Evolutionary conservation across 1,140 invertebrate genomes (phyloP), one percentile per base, ranked within the genome.

Genomic region (Halyomorpha halys): DNA sequence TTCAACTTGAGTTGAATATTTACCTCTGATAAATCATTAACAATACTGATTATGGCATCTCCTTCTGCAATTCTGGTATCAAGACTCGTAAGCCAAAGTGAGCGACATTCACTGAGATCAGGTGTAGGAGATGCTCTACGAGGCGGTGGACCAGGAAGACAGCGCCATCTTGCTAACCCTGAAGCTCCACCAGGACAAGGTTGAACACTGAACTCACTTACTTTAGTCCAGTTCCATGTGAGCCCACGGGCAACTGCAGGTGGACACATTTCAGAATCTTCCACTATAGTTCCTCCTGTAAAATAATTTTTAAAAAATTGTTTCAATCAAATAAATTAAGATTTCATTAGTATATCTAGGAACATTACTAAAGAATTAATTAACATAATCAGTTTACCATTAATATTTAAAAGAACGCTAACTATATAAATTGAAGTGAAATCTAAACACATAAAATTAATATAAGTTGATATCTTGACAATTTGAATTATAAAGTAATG

Each of bases 31-130:
- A 93, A 77, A 67, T 92, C 89, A 71, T 86, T 84, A 68, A 87
- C 89, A 71, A 92, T 86, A 44, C 83, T 85, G 1, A 88, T 82
- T 3, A 91, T 80, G 0, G 84, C 83, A 68, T 90, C 87, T 23
- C 86, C 86, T 54, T 86, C 83, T 61, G 82, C 79, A 0, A 93
- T 84, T 15, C 89, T 78, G 59, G 85, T 83, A 72, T 91, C 87
- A 0, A 96, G 76, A 64, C 83, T 89, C 39, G 88, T 88, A 1
- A 96, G 76, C 92, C 92, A 95, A 0, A 90, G 81, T 0, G 91
- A 94, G 14, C 90, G 82, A 73, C 94, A 97, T 72, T 94, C 89
- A 70, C 90, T 91, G 16, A 96, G 77, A 75, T 96, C 91, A 9
- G 92, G 91, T 6, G 82, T 85, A 3, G 81, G 76, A 0, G 87